phyloP scores from a whole-genome alignment of 1,140 invertebrate species.

The Drosophila lacertosa region DNA sequence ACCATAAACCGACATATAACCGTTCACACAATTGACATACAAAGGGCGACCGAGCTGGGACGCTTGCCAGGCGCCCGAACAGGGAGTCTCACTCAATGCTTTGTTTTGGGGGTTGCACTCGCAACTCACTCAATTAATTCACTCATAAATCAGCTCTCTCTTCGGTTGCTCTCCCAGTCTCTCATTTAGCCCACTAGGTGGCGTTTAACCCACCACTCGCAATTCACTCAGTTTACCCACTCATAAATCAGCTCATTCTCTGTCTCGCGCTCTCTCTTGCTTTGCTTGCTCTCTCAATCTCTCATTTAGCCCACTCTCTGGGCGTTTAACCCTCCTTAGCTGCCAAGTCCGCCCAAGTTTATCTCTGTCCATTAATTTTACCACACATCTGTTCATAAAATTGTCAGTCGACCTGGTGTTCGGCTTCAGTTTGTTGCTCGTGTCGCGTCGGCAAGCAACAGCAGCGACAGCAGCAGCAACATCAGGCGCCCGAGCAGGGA shows the following conservation, averaged over 20 bases:
- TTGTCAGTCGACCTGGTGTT: constrained; percentile 69
- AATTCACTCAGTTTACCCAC: too few relatives aligned
- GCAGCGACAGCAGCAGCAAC: constrained; percentile 2
- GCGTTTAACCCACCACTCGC: constrained; percentile 27
- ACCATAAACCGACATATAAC: constrained; percentile 18
- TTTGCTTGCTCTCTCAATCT: not conserved
- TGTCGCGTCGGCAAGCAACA: constrained; percentile 28
- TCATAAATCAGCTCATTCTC: constrained; percentile 19
- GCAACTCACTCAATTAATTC: not conserved
- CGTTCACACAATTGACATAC: constrained; percentile 30
- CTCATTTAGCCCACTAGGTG: constrained; percentile 14
- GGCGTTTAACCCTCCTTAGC: constrained; percentile 68
- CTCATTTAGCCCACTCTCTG: constrained; percentile 14
- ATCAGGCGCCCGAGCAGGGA: not conserved
- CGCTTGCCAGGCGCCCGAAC: constrained; percentile 9
- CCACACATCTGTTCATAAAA: constrained; percentile 82
- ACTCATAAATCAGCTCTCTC: constrained; percentile 10
- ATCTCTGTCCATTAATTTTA: constrained; percentile 82
- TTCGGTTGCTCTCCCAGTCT: not conserved
- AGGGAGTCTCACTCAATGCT: constrained; percentile 9
- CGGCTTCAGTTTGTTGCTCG: constrained; percentile 66
- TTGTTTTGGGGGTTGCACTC: constrained; percentile 13
- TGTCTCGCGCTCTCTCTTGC: too few relatives aligned
- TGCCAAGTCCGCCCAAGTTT: constrained; percentile 47
- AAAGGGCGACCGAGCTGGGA: constrained; percentile 41